Evolutionary conservation across 2,888 invertebrate species (phyloP).

Genomic region (Nemoura dubitans): DNA sequence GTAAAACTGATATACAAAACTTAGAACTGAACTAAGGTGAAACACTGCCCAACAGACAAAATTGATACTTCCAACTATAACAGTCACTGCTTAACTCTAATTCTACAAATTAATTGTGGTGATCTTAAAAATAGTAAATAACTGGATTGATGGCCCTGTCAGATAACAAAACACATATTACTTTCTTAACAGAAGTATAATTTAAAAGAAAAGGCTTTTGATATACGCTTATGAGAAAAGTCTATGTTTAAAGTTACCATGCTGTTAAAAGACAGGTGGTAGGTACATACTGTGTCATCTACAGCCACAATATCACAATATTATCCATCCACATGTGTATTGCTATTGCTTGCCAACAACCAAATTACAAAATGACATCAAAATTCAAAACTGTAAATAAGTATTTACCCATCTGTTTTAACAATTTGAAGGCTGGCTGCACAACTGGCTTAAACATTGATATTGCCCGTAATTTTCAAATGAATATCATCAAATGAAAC

Average conservation of each 20-base stretch:
- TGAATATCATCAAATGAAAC: not conserved
- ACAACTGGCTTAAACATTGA: not conserved
- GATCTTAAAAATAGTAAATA: not conserved
- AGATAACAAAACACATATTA: slow-evolving; percentile 7
- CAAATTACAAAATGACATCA: not conserved
- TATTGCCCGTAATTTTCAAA: not conserved
- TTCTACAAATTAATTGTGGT: not conserved
- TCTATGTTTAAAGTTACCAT: not conserved
- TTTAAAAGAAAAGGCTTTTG: not conserved
- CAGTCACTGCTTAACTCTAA: not conserved
- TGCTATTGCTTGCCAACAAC: not conserved
- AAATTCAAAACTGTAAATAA: not conserved
- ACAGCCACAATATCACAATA: not conserved
- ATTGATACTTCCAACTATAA: not conserved
- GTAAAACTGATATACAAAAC: not conserved
- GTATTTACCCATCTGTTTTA: not conserved
- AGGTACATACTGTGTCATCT: not conserved
- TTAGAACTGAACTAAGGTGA: not conserved
- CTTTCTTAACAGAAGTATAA: not conserved
- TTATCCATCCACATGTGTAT: not conserved
- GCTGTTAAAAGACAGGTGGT: not conserved
- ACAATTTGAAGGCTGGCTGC: not conserved
- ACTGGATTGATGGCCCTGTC: not conserved
- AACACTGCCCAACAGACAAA: not conserved
- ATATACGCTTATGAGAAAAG: not conserved